phyloP scores from a whole-genome alignment of 1,140 invertebrate genomes.

The Episyrphus balteatus region DNA sequence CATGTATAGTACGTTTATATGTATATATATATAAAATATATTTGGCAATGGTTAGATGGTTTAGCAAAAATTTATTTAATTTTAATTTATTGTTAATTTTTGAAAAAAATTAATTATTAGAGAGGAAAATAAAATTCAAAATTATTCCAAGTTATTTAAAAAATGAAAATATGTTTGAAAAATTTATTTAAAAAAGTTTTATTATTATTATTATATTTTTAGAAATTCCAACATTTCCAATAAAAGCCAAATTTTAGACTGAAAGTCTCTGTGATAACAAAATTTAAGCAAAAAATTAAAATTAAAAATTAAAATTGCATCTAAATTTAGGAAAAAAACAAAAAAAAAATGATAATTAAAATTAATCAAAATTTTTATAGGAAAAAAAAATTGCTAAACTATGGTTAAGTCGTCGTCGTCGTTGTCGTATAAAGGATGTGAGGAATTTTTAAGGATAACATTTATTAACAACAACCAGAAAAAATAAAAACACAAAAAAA shows the following conservation, averaged over 20 bases:
- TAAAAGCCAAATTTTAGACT: conserved; percentile 37
- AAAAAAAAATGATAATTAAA: conserved; percentile 26
- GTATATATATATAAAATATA: no score
- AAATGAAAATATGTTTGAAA: conserved; percentile 1
- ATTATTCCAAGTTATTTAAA: background rate
- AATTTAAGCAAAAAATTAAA: conserved; percentile 10
- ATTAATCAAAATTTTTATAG: background rate
- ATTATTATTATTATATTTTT: conserved; percentile 15
- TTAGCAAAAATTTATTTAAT: no score
- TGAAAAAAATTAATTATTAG: background rate
- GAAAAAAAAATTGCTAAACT: no score
- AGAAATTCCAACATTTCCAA: conserved; percentile 36
- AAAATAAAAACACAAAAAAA: no score
- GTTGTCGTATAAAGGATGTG: no score
- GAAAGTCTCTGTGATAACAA: conserved; percentile 37
- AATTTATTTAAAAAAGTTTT: conserved; percentile 9
- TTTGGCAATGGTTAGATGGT: no score
- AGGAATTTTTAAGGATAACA: no score
- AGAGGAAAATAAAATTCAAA: background rate
- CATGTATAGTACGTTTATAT: no score
- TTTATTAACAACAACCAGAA: no score
- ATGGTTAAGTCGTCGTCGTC: no score
- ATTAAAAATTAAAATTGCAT: conserved; percentile 8
- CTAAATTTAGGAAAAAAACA: conserved; percentile 6
- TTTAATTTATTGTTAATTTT: background rate